phyloP scores from a whole-genome alignment of 2,888 invertebrate species.

The Lysandra coridon region DNA sequence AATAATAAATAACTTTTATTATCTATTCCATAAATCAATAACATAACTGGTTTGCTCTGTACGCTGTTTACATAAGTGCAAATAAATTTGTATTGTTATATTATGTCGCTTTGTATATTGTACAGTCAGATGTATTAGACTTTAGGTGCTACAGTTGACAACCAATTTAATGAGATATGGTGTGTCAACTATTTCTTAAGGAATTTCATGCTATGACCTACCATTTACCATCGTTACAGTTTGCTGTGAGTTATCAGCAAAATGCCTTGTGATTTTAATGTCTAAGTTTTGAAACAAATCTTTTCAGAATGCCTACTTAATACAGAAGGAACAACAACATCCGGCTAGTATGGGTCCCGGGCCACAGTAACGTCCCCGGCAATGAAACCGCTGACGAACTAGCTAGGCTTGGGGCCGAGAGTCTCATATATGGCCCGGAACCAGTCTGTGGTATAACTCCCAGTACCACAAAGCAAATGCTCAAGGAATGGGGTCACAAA shows the following conservation, averaged over 20 bases:
- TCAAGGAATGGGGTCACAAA: no score
- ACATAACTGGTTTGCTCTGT: not conserved
- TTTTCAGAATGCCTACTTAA: no score
- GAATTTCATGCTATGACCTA: not conserved
- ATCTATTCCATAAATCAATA: not conserved
- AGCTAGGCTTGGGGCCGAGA: no score
- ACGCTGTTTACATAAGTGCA: not conserved
- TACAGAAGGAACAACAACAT: no score
- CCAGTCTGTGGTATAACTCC: no score
- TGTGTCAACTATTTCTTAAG: no score
- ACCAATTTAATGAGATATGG: not conserved
- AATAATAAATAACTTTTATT: not conserved
- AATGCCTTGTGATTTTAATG: not conserved
- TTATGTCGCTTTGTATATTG: not conserved
- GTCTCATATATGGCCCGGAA: no score
- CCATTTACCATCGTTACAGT: not conserved
- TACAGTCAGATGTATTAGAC: not conserved
- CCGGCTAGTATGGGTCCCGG: no score
- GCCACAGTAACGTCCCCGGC: no score
- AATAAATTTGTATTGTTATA: not conserved
- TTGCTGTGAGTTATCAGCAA: not conserved
- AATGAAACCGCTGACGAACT: no score
- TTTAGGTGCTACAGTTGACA: not conserved
- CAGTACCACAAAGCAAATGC: no score
- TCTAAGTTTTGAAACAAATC: no score